These are phyloP conservation scores for Beaufortia kweichowensis DNA, from an alignment of 2,113 vertebrate species.

Conservation along the genomic window DNA sequence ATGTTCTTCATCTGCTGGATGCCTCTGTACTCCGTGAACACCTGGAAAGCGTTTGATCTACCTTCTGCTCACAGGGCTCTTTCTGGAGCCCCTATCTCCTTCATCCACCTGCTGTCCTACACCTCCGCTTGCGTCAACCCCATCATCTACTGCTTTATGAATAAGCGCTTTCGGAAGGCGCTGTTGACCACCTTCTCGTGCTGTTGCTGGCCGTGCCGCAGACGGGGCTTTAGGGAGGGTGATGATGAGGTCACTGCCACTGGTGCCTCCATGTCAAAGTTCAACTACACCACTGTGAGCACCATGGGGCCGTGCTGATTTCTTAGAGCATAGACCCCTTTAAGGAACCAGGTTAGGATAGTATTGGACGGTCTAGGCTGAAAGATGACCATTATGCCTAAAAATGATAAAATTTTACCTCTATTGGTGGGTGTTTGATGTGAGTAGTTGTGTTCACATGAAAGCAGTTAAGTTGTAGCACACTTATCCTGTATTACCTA, in stretches of 20 bases:
- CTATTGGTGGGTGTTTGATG: not conserved
- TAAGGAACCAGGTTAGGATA: not conserved
- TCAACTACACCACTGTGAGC: slow-evolving; percentile 94
- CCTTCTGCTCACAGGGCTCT: slow-evolving; percentile 76
- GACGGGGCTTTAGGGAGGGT: slow-evolving; percentile 63
- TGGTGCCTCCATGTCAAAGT: slow-evolving; percentile 84
- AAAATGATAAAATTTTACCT: not conserved
- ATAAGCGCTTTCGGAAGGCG: slow-evolving; percentile 91
- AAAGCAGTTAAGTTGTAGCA: not conserved
- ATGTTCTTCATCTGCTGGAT: slow-evolving; percentile 95
- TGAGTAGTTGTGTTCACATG: not conserved
- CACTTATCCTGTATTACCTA: not conserved
- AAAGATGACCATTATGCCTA: not conserved
- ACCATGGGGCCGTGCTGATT: slow-evolving; percentile 82
- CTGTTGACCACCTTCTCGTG: slow-evolving; percentile 79
- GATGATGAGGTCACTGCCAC: slow-evolving; percentile 78
- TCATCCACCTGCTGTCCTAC: slow-evolving; percentile 91
- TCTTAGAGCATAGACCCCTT: not conserved
- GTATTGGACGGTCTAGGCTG: not conserved
- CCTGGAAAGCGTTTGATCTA: slow-evolving; percentile 87
- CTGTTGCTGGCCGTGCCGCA: slow-evolving; percentile 68
- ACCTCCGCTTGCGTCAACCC: slow-evolving; percentile 90
- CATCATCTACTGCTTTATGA: slow-evolving; percentile 98
- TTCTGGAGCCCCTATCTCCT: slow-evolving; percentile 88
- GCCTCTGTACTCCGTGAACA: slow-evolving; percentile 90